Evolutionary conservation across 2,797 vertebrate genomes (phyloP), one percentile per base, ranked within the genome.

Genomic region (Sarcoramphus papa): DNA sequence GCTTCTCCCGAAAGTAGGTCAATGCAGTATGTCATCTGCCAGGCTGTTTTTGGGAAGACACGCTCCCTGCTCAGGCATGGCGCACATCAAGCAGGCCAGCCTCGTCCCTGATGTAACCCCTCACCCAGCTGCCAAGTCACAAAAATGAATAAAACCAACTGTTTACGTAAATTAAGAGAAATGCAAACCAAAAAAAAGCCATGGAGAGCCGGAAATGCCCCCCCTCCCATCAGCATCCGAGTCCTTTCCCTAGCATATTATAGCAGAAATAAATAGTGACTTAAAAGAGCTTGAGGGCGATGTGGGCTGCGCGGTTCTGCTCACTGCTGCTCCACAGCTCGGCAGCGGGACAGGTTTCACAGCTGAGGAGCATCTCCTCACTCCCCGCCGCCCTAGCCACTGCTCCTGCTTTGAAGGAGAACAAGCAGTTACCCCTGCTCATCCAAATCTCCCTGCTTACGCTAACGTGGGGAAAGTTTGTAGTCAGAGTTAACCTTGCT

Each of bases 1-100:
- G 9, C 91, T 85, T 91, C 82, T 92, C 86, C 79, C 3, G 0
- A 93, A 98, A 98, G 91, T 97, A 95, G 97, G 97, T 97, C 97
- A 98, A 47, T 60, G 72, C 43, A 73, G 45, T 0, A 7, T 43
- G 85, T 85, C 84, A 83, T 72, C 81, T 69, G 92, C 93, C 88
- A 82, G 51, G 57, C 70, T 40, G n/a, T 7, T 95, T 80, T 93
- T 45, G 62, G 90, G 77, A 41, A 65, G 64, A 45, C 59, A 18
- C 4, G 28, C 84, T 76, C 74, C 94, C 68, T 30, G 84, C 65
- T 28, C 48, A 35, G 56, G n/a, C 79, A 59, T 0, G 12, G 65
- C 6, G 4, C 23, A 8, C 48, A 35, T 6, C 0, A 14, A 48
- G 37, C 24, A 2, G 31, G 65, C 87, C 93, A 24, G 77, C 83